These are phyloP conservation scores for Epinephelus coioides DNA, from an alignment of 2,797 vertebrate species.

Conservation along the genomic window DNA sequence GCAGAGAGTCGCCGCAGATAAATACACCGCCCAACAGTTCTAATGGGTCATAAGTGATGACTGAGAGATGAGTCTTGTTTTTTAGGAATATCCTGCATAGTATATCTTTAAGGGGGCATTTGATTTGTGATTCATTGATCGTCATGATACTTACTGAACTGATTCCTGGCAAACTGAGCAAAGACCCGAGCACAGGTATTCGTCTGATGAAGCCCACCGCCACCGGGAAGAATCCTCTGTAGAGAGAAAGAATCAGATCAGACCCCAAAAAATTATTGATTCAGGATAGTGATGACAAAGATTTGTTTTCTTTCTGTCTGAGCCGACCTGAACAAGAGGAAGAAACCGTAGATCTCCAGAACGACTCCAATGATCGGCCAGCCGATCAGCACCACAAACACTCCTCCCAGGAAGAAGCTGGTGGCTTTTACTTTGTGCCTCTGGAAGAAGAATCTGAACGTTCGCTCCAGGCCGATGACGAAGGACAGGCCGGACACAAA, in stretches of 20 bases:
- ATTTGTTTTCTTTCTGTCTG: background rate
- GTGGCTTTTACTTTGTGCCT: conserved; percentile 97
- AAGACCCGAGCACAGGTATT: conserved; percentile 93
- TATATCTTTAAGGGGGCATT: background rate
- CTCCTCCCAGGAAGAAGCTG: conserved; percentile 95
- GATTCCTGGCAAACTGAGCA: conserved; percentile 96
- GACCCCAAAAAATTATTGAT: background rate
- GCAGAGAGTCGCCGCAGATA: too few relatives aligned
- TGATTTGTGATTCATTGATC: background rate
- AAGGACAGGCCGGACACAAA: conserved; percentile 96
- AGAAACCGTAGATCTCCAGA: conserved; percentile 97
- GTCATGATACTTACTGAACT: conserved; percentile 89
- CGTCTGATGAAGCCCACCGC: conserved; percentile 96
- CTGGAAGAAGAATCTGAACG: conserved; percentile 98
- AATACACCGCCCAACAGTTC: too few relatives aligned
- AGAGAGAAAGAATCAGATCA: conserved; percentile 11
- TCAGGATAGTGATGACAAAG: background rate
- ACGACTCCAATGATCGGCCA: conserved; percentile 97
- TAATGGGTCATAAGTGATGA: too few relatives aligned
- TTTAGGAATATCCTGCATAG: too few relatives aligned
- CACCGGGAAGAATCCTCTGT: conserved; percentile 97
- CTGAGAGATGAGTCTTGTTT: too few relatives aligned
- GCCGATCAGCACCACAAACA: conserved; percentile 94
- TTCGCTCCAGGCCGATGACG: conserved; percentile 97
- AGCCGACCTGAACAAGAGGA: conserved; percentile 95